Evolutionary conservation across 2,888 invertebrate genomes (phyloP).

Genomic region (Agelastica alni): DNA sequence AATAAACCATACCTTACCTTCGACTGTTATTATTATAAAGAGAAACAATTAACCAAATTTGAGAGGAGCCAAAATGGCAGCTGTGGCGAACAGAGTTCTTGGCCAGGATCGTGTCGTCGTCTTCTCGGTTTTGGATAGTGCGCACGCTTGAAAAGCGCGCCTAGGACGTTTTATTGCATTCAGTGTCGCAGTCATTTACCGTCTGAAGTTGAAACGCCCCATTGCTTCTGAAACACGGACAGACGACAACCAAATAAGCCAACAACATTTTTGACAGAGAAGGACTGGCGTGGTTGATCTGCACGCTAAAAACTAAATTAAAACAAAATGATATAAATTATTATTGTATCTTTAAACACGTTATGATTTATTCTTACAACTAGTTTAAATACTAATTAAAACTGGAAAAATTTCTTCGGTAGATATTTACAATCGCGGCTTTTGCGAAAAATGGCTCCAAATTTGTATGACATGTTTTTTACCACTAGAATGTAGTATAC

Average conservation of each 20-base stretch:
- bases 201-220: constrained; percentile 42
- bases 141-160: constrained; percentile 23
- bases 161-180: constrained; percentile 28
- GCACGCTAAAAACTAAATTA: no score
- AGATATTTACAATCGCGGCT: no score
- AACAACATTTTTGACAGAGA: not conserved
- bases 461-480: no score
- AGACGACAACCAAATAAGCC: not conserved
- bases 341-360: no score
- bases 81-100: constrained; percentile 37
- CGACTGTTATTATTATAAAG: constrained; percentile 22
- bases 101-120: constrained; percentile 11
- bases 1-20: constrained; percentile 33
- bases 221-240: constrained; percentile 22
- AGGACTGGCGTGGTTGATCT: not conserved
- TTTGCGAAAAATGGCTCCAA: no score
- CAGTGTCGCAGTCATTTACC: constrained; percentile 48
- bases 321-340: no score
- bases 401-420: no score
- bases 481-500: no score
- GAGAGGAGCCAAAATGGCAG: constrained; percentile 43
- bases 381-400: no score
- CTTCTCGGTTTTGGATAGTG: constrained; percentile 26
- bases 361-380: no score
- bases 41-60: constrained; percentile 43